Base-by-base conservation (phyloP, 2,888 invertebrate species). In the Dryomyza anilis region DNA sequence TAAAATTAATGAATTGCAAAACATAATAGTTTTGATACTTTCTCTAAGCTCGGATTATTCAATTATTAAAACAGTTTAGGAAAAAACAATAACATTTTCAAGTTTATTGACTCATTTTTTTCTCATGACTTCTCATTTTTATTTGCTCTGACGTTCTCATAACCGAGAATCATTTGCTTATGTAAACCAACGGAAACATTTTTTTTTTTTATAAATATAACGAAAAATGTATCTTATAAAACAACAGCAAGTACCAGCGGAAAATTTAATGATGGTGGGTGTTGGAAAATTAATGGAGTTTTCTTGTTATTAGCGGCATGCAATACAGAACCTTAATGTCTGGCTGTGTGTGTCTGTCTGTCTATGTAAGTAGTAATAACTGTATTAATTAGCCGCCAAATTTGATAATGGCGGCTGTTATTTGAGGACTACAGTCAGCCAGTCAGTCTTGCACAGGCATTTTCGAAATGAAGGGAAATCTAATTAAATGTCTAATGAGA, bases 261-360 rank as follows among this genome's bases (percentile, higher is more conserved):
- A 14, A 50, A 61, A 43, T 58, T 53, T 66, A 63, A 68, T 65
- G 65, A 63, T 61, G 63, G 69, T 67, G 69, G 69, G 69, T 67
- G 67, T 69, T 62, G 63, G 63, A 33, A 65, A 69, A 67, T 67
- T 69, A 69, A 69, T 69, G 69, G 67, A 67, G 65, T 69, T 69
- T 69, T 69, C 67, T 62, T 67, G 61, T 65, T 69, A 63, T 64
- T 67, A 65, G 36, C 63, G 67, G 61, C 67, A 69, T 65, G 69
- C 63, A 23, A 39, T 19, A 27, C 21, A 53, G 3, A 30, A 14
- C 12, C 14, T 53, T 30, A 1, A 29, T 59, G 29, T 23, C 30
- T 53, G 23, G n/a, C 12, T 19, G 29, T 33, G 14, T 46, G 12
- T 33, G n/a, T 27, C 27, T 21, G 12, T 52, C 8, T 56, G 16